Evolutionary conservation across 2,113 vertebrate species (phyloP).

Genomic region (Pelobates fuscus): DNA sequence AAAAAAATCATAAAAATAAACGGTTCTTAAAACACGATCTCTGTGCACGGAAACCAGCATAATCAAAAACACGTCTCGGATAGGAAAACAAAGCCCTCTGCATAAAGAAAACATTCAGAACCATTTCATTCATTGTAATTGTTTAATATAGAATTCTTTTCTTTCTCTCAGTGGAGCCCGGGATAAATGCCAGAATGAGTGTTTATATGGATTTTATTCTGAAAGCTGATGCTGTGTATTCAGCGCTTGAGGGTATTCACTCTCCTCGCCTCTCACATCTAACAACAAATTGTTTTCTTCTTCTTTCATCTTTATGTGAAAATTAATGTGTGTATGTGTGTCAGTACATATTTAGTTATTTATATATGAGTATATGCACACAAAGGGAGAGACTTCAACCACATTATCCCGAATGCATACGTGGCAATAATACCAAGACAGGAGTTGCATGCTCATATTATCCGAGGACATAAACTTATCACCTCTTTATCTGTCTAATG

Average conservation of each 20-base stretch:
- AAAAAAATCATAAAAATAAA: conserved; percentile 36
- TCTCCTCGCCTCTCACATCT: conserved; percentile 36
- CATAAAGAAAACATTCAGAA: conserved; percentile 41
- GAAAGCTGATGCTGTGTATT: conserved; percentile 39
- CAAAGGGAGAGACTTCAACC: background rate
- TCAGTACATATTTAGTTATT: conserved; percentile 20
- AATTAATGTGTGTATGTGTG: conserved; percentile 33
- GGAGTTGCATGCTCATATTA: background rate
- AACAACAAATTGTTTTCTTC: conserved; percentile 45
- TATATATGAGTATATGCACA: conserved; percentile 23
- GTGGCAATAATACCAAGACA: background rate
- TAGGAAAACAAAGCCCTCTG: conserved; percentile 43
- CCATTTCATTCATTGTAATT: conserved; percentile 51
- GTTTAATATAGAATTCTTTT: conserved; percentile 44
- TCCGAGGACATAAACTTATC: too few relatives aligned
- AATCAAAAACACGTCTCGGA: conserved; percentile 43
- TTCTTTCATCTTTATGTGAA: conserved; percentile 29
- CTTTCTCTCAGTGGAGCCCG: conserved; percentile 32
- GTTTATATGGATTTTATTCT: conserved; percentile 48
- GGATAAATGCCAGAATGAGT: conserved; percentile 39
- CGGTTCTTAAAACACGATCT: conserved; percentile 32
- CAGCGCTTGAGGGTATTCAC: conserved; percentile 37
- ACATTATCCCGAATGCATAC: background rate
- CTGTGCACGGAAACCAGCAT: conserved; percentile 27
- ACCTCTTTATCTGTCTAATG: too few relatives aligned